Evolutionary conservation across 2,888 invertebrate species (phyloP).

Genomic region (Epinotia nisella): DNA sequence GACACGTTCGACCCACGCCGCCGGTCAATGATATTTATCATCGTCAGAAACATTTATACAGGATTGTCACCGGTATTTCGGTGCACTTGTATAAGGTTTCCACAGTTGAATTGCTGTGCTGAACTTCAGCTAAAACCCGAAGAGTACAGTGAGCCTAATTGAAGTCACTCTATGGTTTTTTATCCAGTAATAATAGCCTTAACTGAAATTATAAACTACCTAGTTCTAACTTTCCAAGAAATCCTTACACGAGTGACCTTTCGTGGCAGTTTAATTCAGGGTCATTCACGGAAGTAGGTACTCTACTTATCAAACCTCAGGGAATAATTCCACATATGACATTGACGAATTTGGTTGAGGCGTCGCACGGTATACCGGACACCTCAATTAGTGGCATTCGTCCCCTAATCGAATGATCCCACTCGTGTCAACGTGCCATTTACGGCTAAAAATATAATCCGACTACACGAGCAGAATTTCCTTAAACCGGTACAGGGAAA

Average conservation of each 20-base stretch:
- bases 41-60: too few species aligned
- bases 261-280: background rate
- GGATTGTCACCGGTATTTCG: too few species aligned
- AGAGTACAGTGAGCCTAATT: background rate
- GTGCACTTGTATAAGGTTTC: background rate
- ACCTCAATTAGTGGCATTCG: slow-evolving; percentile 34
- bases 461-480: slow-evolving; percentile 9
- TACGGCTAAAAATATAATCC: slow-evolving; percentile 17
- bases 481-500: slow-evolving; percentile 18
- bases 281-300: background rate
- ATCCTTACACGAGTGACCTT: background rate
- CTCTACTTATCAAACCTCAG: too few species aligned
- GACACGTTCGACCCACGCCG: too few species aligned
- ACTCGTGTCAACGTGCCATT: slow-evolving; percentile 22
- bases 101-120: background rate
- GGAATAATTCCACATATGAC: slow-evolving; percentile 1
- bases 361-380: slow-evolving; percentile 41
- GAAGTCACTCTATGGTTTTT: background rate
- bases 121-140: background rate
- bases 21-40: too few species aligned
- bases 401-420: slow-evolving; percentile 38
- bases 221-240: too few species aligned
- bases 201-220: background rate
- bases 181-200: background rate
- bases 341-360: slow-evolving; percentile 16